A percentile compares a stretch with the other conserved stretches of the same genome.
These are phyloP conservation scores for Zaprionus africanus DNA, from an alignment of 1,140 invertebrate species.

Conservation along the genomic window DNA sequence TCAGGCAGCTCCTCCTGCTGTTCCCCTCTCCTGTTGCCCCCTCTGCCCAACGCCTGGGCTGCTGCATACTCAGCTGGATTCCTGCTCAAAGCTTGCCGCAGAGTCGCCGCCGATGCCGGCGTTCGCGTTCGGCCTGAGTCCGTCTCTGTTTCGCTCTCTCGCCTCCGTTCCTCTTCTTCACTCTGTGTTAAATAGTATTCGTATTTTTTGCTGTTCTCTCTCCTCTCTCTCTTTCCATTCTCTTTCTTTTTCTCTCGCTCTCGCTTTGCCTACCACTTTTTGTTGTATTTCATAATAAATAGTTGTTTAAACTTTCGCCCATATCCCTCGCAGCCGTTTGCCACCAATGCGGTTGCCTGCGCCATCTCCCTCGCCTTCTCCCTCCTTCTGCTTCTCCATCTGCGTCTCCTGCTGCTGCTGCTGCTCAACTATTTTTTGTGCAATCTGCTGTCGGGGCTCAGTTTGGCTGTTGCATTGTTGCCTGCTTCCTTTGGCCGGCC, in stretches of 20 bases:
- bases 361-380: conserved; percentile 22
- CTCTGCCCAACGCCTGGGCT: conserved; percentile 4
- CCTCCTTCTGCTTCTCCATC: conserved; percentile 31
- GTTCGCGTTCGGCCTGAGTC: conserved; percentile 56
- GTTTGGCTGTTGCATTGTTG: conserved; percentile 67
- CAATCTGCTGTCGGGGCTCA: conserved; percentile 64
- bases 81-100: conserved; percentile 60
- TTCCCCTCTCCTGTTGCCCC: conserved; percentile 33
- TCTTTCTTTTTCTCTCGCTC: conserved; percentile 27
- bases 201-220: conserved; percentile 10
- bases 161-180: background rate
- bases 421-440: conserved; percentile 74
- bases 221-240: conserved; percentile 7
- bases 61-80: conserved; percentile 50
- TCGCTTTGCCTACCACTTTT: conserved; percentile 59
- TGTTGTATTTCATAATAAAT: conserved; percentile 80
- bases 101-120: conserved; percentile 49
- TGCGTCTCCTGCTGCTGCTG: conserved; percentile 33
- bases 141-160: background rate
- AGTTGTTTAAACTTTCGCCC: conserved; percentile 79
- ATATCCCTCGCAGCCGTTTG: conserved; percentile 60
- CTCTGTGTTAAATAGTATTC: conserved; percentile 66
- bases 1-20: conserved; percentile 36
- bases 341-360: conserved; percentile 73
- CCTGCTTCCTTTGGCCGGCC: conserved; percentile 69